Base-by-base conservation (phyloP, 2,113 vertebrate genomes). In the Steatornis caripensis region DNA sequence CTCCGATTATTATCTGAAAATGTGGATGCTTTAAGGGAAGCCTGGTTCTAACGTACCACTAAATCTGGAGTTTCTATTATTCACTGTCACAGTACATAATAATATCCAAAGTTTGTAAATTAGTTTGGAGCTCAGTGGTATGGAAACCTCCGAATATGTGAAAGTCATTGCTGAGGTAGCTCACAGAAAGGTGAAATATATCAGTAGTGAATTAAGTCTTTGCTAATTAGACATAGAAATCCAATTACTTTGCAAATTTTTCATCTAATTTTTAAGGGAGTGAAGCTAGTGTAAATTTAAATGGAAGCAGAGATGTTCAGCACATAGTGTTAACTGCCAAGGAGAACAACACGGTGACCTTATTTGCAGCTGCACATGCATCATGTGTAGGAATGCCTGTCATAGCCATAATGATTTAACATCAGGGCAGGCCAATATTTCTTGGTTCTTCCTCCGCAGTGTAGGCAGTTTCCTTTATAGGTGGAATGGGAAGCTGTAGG, bases 311-410 rank as follows among this genome's bases (percentile, higher is more conserved):
- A 65, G 77, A 9, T 92, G 69, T 91, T 93, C 60, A 61, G 90
- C 91, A 51, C 23, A 2, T 15, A 58, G 87, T 57, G 92, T 97
- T 96, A 98, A 95, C 95, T 92, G 87, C 89, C 90, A 89, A 95
- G 87, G 95, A 95, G 92, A 96, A 96, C 91, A 91, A 72, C 87
- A 87, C 84, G 1, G 90, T 93, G 95, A 96, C 97, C 98, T 97
- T 96, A 93, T 95, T 97, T 97, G 95, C 93, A 91, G 66, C 93
- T 96, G 80, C 96, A 93, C 96, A 96, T 98, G 97, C 90, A 97
- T 98, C 97, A 96, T 93, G 96, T 90, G 91, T 95, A 96, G 94
- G 92, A 96, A 97, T 78, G 83, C 97, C 93, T 98, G 98, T 98
- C 97, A 95, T 93, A 81, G 72, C 92, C 70, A 37, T 88, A 66